Conservation (phyloP, 2,888 invertebrate genomes). For the Leptinotarsa tumamoca region DNA sequence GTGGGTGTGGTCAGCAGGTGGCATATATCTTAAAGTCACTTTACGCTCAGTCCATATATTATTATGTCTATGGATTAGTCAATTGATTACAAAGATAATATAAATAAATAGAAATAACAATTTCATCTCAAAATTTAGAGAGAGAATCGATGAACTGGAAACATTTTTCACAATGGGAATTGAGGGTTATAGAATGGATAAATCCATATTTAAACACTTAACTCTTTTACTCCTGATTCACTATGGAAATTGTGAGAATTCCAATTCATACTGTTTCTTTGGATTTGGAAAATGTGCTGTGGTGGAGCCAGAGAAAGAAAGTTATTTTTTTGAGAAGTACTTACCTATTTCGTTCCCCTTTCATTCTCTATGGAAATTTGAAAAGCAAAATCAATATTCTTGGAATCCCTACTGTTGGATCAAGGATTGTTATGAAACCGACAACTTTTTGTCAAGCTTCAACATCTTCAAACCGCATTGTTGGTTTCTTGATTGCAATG, state of each 20-base stretch:
- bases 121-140: too few relatives aligned
- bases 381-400: background rate
- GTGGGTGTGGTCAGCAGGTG: too few relatives aligned
- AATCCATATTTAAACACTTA: background rate
- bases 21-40: too few relatives aligned
- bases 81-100: too few relatives aligned
- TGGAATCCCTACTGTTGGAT: conserved; percentile 36
- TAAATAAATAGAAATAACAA: too few relatives aligned
- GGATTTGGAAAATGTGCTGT: conserved; percentile 36
- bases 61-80: too few relatives aligned
- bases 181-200: too few relatives aligned
- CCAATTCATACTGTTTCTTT: conserved; percentile 41
- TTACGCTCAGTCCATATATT: too few relatives aligned
- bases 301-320: conserved; percentile 2
- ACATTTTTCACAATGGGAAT: too few relatives aligned
- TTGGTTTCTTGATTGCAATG: background rate
- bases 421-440: conserved; percentile 26
- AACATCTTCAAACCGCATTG: background rate
- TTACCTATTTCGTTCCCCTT: background rate
- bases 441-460: background rate
- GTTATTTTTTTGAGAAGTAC: background rate
- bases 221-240: background rate
- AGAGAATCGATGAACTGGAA: too few relatives aligned
- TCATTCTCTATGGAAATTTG: conserved; percentile 21
- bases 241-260: conserved; percentile 17